Evolutionary conservation across 2,888 invertebrate genomes (phyloP), one percentile per base, ranked within the genome.

Genomic region (Phyto melanocephala): DNA sequence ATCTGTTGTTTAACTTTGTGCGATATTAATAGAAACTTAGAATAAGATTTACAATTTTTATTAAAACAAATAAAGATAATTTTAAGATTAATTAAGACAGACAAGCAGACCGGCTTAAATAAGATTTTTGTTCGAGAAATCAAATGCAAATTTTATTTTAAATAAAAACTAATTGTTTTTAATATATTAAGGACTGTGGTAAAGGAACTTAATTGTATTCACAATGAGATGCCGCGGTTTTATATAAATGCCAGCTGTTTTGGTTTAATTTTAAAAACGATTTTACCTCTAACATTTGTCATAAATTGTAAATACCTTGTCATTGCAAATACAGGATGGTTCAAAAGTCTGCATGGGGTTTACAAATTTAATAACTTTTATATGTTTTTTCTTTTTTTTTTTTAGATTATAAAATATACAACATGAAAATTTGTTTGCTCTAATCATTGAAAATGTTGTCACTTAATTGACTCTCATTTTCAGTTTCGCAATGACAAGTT

Each of bases 261-360:
- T 28, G 3, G 15, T 67, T 60, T 24, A 70, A 33, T 60, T 24
- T 60, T 35, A n/a, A 70, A 79, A 50, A 70, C 56, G 11, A 13
- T 60, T 37, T 22, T 37, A 20, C 13, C 62, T 56, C 22, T 24
- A 52, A 40, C 42, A 33, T 40, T 60, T 20, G 28, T 6, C 6
- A 5, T 24, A 42, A 75, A 60, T 58, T 70, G 50, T 68, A 15
- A 71, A 68, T 70, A 33, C 71, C 22, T 47, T 70, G 50, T 75
- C 63, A 74, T 75, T 80, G 33, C 17, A 28, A 28, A 28, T 28
- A n/a, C n/a, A n/a, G n/a, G n/a, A n/a, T n/a, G n/a, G n/a, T n/a
- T n/a, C n/a, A n/a, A n/a, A n/a, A n/a, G n/a, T n/a, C n/a, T n/a
- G n/a, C n/a, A n/a, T n/a, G n/a, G 28, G 3, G 28, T 28, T 6